Evolutionary conservation across 2,113 vertebrate genomes (phyloP), one percentile per base, ranked within the genome.

Genomic region (Heterocephalus glaber): DNA sequence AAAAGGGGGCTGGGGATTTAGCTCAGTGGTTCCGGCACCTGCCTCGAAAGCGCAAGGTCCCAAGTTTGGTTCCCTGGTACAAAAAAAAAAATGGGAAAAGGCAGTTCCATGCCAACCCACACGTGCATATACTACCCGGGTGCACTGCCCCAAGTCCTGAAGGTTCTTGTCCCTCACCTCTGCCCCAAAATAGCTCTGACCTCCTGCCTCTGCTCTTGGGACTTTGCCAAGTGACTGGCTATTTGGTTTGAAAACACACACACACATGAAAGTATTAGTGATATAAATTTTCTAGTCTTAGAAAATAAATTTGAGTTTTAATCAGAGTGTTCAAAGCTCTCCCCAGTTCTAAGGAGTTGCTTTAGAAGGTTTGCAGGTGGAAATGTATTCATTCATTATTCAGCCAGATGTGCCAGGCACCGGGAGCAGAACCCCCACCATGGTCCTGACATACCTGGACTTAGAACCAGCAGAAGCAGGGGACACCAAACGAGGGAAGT

Each of bases 261-360:
- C 26, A 11, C 12, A 14, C 54, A 56, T 16, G 16, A 58, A 83
- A 79, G 26, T 52, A 41, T 79, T 19, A 52, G 44, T 56, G 16
- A 82, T 14, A 60, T 68, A 24, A 58, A 7, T 68, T 83, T 66
- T 77, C 38, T 65, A 47, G 22, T 92, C n/a, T 60, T 70, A 28
- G 56, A 76, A 92, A 89, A 76, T 47, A 76, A 63, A 83, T 35
- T 86, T 61, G 66, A 65, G 65, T 83, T 86, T 56, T 49, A 68
- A 77, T 6, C 30, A 17, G 33, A 63, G 47, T 41, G 72, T 4
- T 38, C 13, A 58, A 56, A 86, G 12, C n/a, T 60, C 47, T 72
- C 63, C 41, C 79, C 2, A 26, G 33, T 89, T 33, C 63, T 52
- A 44, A 93, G 16, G 30, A 68, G 16, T n/a, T 1, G 4, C 28